A percentile compares a stretch with the other conserved stretches of the same genome.
Conservation (phyloP, 2,888 invertebrate species). For the Rapana venosa region DNA sequence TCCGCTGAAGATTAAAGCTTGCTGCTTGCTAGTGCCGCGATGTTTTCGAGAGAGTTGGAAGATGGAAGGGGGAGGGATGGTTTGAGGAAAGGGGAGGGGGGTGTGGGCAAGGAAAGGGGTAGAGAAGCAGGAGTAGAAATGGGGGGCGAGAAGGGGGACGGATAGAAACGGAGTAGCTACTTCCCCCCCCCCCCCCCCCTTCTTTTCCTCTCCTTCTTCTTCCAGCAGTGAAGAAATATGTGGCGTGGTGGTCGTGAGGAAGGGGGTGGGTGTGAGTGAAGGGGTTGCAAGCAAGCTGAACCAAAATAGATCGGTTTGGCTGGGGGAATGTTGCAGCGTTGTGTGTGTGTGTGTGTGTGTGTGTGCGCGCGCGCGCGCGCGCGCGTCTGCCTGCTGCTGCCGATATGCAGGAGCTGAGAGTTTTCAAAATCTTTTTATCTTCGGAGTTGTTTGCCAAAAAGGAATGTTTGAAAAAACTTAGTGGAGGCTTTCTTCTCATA, state of each 20-base stretch:
- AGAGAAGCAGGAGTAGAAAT: background rate
- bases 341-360: background rate
- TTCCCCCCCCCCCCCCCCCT: background rate
- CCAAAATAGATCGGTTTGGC: conserved; percentile 24
- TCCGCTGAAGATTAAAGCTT: conserved; percentile 30
- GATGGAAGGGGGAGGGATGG: no score
- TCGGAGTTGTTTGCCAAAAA: background rate
- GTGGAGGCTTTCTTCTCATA: background rate
- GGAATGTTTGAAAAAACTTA: background rate
- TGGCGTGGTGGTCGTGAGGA: background rate
- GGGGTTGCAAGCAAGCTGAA: background rate
- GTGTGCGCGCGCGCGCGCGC: background rate
- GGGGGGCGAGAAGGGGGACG: background rate
- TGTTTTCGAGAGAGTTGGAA: conserved; percentile 8
- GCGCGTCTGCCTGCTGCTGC: no score
- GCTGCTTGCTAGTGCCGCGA: background rate
- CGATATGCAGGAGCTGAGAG: background rate
- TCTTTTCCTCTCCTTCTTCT: background rate
- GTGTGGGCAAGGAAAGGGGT: background rate
- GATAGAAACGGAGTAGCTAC: background rate
- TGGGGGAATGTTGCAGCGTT: background rate
- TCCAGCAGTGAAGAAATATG: conserved; percentile 1
- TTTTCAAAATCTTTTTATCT: background rate
- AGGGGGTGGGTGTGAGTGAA: no score
- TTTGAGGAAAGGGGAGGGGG: background rate